These are phyloP conservation scores for Pseudachorutes palmiensis DNA, from an alignment of 1,140 invertebrate genomes.

Conservation along the genomic window DNA sequence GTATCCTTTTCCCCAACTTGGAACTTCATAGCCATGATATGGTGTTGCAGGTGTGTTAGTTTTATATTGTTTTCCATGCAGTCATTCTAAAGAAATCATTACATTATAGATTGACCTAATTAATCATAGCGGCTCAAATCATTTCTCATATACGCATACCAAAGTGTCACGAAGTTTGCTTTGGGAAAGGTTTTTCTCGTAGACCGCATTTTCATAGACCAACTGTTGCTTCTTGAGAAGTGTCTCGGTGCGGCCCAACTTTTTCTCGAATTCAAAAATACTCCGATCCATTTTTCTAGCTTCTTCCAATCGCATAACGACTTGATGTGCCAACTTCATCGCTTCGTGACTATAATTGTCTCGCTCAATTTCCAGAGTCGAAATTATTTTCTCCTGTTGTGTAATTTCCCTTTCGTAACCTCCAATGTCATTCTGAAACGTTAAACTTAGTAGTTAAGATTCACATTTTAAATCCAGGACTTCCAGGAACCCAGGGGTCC, in stretches of 20 bases:
- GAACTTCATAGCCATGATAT: slow-evolving; percentile 8
- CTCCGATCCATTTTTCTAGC: slow-evolving; percentile 21
- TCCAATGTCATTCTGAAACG: slow-evolving; percentile 12
- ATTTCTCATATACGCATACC: background rate
- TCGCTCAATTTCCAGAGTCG: slow-evolving; percentile 25
- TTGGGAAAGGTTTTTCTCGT: slow-evolving; percentile 26
- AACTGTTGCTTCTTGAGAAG: slow-evolving; percentile 23
- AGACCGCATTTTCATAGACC: slow-evolving; percentile 19
- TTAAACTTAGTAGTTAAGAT: too few relatives aligned
- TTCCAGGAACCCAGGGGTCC: too few relatives aligned
- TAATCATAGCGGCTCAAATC: background rate
- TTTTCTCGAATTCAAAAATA: slow-evolving; percentile 25
- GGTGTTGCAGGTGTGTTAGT: slow-evolving; percentile 12
- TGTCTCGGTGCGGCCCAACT: slow-evolving; percentile 21
- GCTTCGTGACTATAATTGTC: slow-evolving; percentile 31
- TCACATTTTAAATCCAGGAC: too few relatives aligned
- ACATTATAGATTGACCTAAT: too few relatives aligned
- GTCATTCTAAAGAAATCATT: slow-evolving; percentile 7
- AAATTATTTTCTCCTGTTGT: slow-evolving; percentile 16
- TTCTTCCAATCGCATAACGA: slow-evolving; percentile 22
- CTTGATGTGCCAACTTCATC: slow-evolving; percentile 25
- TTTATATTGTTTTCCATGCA: slow-evolving; percentile 12
- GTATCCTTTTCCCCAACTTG: slow-evolving; percentile 14
- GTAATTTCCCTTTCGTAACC: slow-evolving; percentile 20
- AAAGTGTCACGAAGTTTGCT: slow-evolving; percentile 21